Percentiles rank a stretch among this genome's conserved stretches.
phyloP scores from a whole-genome alignment of 2,113 vertebrate genomes.

The Gambusia holbrooki region DNA sequence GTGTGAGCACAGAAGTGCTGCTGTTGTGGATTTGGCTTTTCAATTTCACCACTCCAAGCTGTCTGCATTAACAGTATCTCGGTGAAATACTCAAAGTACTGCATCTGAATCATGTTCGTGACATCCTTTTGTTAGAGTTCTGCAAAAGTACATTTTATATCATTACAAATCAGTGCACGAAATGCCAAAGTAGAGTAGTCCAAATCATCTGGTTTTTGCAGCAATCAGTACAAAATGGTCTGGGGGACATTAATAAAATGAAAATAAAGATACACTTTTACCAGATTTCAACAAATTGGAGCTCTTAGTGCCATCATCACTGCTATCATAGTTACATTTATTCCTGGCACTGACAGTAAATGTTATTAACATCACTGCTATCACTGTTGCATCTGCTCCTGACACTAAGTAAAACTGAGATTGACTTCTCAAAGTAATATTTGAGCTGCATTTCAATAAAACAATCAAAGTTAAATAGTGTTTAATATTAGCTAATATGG shows the following conservation, averaged over 20 bases:
- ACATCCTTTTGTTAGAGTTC: slow-evolving; percentile 11
- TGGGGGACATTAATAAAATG: slow-evolving; percentile 33
- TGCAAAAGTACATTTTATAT: slow-evolving; percentile 12
- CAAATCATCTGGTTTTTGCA: slow-evolving; percentile 12
- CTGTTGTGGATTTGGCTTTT: slow-evolving; percentile 14
- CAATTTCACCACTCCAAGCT: slow-evolving; percentile 15
- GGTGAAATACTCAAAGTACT: slow-evolving; percentile 12
- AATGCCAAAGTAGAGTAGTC: slow-evolving; percentile 29
- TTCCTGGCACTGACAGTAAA: slow-evolving; percentile 22
- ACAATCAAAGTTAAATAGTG: background rate
- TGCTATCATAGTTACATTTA: slow-evolving; percentile 10
- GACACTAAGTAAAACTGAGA: slow-evolving; percentile 1
- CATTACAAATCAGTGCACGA: slow-evolving; percentile 27
- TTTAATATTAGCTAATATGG: background rate
- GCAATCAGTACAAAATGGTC: slow-evolving; percentile 18
- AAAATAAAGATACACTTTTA: slow-evolving; percentile 32
- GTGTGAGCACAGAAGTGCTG: slow-evolving; percentile 17
- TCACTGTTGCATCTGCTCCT: slow-evolving; percentile 6
- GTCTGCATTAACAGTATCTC: slow-evolving; percentile 27
- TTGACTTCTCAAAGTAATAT: background rate
- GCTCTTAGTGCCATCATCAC: slow-evolving; percentile 12
- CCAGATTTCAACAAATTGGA: slow-evolving; percentile 27
- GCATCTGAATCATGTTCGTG: background rate
- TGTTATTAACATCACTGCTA: slow-evolving; percentile 15
- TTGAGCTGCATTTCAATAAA: background rate